Percentiles rank a stretch among this genome's conserved stretches.
phyloP scores from a whole-genome alignment of 2,113 vertebrate genomes.

The Anhinga anhinga region DNA sequence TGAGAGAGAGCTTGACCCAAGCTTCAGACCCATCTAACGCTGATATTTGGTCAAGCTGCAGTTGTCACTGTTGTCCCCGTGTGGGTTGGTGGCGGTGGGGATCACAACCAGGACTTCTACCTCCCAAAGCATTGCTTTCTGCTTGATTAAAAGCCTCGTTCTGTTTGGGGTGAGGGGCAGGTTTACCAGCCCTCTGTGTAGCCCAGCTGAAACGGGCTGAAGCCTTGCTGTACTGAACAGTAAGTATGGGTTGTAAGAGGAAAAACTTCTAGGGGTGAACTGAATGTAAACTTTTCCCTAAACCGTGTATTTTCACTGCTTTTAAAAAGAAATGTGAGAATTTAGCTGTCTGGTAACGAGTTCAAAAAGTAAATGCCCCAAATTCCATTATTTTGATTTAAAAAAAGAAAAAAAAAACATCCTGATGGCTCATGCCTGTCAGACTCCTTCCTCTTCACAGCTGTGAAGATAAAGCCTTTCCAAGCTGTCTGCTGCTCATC shows the following conservation, averaged over 20 bases:
- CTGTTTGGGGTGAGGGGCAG: background rate
- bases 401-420: background rate
- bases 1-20: background rate
- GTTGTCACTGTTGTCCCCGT: background rate
- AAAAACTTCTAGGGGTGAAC: background rate
- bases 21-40: background rate
- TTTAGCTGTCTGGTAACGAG: background rate
- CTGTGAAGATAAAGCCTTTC: background rate
- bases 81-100: background rate
- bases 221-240: background rate
- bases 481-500: background rate
- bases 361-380: background rate
- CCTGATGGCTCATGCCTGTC: background rate
- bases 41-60: background rate
- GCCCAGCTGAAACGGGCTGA: background rate
- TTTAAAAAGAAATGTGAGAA: background rate
- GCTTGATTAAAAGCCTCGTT: background rate
- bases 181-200: background rate
- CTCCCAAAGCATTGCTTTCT: background rate
- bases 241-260: background rate
- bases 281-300: background rate
- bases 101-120: background rate
- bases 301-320: background rate
- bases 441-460: background rate
- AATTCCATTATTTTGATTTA: background rate